These are phyloP conservation scores for Rhinella marina DNA, from an alignment of 2,797 vertebrate genomes.

Conservation along the genomic window DNA sequence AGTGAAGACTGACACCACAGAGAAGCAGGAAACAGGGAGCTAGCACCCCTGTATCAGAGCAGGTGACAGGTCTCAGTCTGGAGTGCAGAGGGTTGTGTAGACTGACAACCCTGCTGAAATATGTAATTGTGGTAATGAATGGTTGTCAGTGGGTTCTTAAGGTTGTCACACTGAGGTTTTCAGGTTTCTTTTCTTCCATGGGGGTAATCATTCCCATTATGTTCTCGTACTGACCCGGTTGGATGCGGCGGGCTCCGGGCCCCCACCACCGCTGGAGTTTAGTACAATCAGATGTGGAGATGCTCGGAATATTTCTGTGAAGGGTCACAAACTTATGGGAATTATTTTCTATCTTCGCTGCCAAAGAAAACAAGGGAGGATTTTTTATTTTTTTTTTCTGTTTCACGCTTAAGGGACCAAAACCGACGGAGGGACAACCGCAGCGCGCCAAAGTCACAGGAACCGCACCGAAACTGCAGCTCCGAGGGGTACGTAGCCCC, in stretches of 20 bases:
- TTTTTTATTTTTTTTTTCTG: slow-evolving; percentile 3
- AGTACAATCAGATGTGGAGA: slow-evolving; percentile 46
- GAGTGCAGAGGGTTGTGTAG: too few species aligned
- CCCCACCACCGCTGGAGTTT: slow-evolving; percentile 48
- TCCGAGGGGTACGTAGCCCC: neutral
- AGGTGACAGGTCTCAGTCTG: too few species aligned
- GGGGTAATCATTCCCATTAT: too few species aligned
- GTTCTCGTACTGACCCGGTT: neutral
- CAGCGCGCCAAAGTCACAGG: neutral
- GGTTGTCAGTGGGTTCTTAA: too few species aligned
- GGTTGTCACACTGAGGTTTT: too few species aligned
- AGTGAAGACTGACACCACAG: neutral
- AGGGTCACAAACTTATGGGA: slow-evolving; percentile 33
- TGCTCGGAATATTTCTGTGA: slow-evolving; percentile 45
- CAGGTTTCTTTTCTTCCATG: too few species aligned
- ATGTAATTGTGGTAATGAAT: too few species aligned
- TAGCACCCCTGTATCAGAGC: too few species aligned
- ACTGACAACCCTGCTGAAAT: too few species aligned
- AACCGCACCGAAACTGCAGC: neutral
- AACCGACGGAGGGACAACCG: neutral
- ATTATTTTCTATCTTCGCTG: slow-evolving; percentile 21
- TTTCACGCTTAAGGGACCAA: slow-evolving; percentile 25
- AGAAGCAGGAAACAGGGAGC: slow-evolving; percentile 32
- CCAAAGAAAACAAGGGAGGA: slow-evolving; percentile 38
- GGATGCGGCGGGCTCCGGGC: neutral